Conservation (phyloP, 2,888 invertebrate species). For the Thysanoteuthis rhombus region DNA sequence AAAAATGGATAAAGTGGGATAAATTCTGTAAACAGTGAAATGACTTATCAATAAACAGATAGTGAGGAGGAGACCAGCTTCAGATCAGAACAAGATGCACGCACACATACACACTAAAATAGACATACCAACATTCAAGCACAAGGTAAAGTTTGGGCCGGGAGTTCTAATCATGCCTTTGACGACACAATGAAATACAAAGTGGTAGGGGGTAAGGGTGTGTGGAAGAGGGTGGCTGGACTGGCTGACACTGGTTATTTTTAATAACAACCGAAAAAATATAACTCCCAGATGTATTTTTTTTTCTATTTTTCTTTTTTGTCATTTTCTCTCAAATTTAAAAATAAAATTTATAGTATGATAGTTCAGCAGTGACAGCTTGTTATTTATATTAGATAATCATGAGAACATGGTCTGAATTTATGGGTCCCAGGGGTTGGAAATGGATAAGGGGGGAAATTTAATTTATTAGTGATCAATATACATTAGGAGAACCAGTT, state of each 20-base stretch:
- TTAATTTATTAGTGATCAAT: background rate
- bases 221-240: background rate
- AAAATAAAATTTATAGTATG: background rate
- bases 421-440: background rate
- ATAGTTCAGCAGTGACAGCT: background rate
- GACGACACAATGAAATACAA: background rate
- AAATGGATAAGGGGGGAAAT: background rate
- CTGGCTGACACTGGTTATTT: background rate
- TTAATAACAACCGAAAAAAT: background rate
- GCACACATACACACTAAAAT: background rate
- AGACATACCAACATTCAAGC: background rate
- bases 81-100: background rate
- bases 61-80: slow-evolving; percentile 1
- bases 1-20: background rate
- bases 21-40: background rate
- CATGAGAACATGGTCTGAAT: background rate
- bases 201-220: background rate
- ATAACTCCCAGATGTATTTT: background rate
- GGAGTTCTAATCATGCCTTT: background rate
- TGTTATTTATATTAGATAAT: background rate
- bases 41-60: background rate
- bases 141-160: background rate
- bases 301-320: background rate
- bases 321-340: background rate
- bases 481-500: background rate